Evolutionary conservation across 2,888 invertebrate genomes (phyloP).

Genomic region (Biston stratarius): DNA sequence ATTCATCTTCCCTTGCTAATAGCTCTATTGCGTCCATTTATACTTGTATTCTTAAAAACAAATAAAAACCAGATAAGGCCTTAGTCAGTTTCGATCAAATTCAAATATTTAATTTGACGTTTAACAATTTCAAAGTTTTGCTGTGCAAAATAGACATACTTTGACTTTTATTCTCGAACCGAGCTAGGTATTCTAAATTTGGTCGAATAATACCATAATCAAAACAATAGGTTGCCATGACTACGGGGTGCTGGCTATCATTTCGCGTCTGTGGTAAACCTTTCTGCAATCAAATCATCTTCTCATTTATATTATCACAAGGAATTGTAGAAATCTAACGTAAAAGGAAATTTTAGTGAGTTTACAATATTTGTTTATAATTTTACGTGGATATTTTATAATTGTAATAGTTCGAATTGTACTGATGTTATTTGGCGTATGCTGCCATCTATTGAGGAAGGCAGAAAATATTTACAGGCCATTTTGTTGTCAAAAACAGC

Average conservation of each 20-base stretch:
- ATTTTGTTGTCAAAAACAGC: constrained; percentile 79
- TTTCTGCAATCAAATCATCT: constrained; percentile 28
- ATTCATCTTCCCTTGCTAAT: constrained; percentile 79
- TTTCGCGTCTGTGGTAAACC: constrained; percentile 17
- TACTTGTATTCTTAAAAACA: constrained; percentile 9
- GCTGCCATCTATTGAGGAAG: constrained; percentile 65
- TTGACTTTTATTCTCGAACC: not conserved
- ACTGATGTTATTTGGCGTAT: constrained; percentile 63
- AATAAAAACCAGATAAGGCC: not conserved
- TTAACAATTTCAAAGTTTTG: not conserved
- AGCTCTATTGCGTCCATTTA: constrained; percentile 75
- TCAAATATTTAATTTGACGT: constrained; percentile 5
- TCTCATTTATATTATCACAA: not conserved
- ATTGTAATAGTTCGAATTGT: not conserved
- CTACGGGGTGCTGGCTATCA: constrained; percentile 48
- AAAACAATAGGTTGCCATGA: constrained; percentile 65
- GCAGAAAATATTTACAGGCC: constrained; percentile 31
- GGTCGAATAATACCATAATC: constrained; percentile 46
- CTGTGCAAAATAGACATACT: not conserved
- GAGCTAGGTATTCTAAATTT: constrained; percentile 39
- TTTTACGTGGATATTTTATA: not conserved
- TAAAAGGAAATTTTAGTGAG: not conserved
- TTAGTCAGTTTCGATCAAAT: constrained; percentile 14
- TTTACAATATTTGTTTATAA: not conserved
- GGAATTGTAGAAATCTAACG: not conserved